Conservation (phyloP, 2,888 invertebrate genomes). For the Leucophora obtusa region DNA sequence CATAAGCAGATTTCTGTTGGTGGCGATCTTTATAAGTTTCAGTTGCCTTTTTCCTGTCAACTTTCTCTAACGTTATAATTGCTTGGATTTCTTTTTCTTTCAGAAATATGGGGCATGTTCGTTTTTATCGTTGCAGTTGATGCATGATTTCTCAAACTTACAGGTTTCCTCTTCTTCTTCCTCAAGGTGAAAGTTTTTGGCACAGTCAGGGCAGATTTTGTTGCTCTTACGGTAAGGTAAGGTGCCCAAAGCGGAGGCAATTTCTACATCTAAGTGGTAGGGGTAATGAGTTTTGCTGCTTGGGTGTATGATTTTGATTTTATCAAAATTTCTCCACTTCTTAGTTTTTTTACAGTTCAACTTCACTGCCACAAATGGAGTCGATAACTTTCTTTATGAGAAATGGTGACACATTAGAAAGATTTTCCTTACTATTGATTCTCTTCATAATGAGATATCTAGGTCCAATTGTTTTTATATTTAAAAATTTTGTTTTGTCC, state of each 20-base stretch:
- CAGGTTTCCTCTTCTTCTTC: conserved; percentile 37
- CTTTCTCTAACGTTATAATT: conserved; percentile 36
- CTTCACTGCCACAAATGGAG: conserved; percentile 6
- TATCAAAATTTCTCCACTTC: conserved; percentile 4
- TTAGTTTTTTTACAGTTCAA: conserved; percentile 12
- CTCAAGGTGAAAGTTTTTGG: conserved; percentile 11
- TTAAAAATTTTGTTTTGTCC: not conserved
- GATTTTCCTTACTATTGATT: conserved; percentile 1
- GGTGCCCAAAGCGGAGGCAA: too few relatives aligned
- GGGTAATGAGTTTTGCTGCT: conserved; percentile 14
- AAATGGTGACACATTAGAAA: conserved; percentile 9
- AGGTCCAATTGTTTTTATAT: not conserved
- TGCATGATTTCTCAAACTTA: conserved; percentile 3
- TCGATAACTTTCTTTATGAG: conserved; percentile 19
- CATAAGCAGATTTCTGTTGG: not conserved
- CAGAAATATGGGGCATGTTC: conserved; percentile 34
- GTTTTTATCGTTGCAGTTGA: conserved; percentile 11
- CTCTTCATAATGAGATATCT: conserved; percentile 7
- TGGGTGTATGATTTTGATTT: conserved; percentile 3
- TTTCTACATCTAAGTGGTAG: not conserved
- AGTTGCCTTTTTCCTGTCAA: conserved; percentile 32
- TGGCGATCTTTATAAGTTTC: conserved; percentile 30
- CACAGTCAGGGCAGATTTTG: conserved; percentile 8
- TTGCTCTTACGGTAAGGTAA: too few relatives aligned
- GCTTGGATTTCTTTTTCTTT: conserved; percentile 49